Percentiles rank a stretch among this genome's conserved stretches.
phyloP scores from a whole-genome alignment of 1,140 invertebrate genomes.

The Papilio polyxenes region DNA sequence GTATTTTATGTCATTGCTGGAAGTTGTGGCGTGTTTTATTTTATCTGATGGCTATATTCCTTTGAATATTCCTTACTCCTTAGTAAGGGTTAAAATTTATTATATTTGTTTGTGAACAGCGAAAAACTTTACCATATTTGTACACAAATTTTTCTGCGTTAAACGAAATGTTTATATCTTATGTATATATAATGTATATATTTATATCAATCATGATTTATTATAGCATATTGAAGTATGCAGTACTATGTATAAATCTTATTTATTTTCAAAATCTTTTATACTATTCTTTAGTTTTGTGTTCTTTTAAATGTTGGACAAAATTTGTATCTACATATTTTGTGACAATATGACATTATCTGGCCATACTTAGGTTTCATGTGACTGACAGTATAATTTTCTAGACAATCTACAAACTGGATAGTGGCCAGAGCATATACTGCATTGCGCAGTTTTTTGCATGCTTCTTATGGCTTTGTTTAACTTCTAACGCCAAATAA shows the following conservation, averaged over 20 bases:
- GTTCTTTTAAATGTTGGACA: not conserved
- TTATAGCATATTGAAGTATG: not conserved
- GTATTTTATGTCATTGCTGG: conserved; percentile 38
- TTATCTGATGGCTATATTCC: conserved; percentile 41
- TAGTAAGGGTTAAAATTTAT: conserved; percentile 45
- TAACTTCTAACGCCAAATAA: not conserved
- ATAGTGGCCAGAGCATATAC: conserved; percentile 66
- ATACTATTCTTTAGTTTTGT: not conserved
- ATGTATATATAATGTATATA: too few species aligned
- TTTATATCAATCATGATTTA: not conserved
- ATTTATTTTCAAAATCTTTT: not conserved
- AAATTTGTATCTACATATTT: not conserved
- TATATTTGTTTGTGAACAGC: conserved; percentile 31
- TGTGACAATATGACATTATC: conserved; percentile 37
- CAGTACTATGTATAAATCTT: not conserved
- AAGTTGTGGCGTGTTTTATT: conserved; percentile 41
- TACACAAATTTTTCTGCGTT: too few species aligned
- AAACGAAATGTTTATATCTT: too few species aligned
- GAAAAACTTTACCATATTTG: too few species aligned
- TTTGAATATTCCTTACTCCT: conserved; percentile 17
- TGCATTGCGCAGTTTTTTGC: conserved; percentile 59
- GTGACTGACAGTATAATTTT: conserved; percentile 71
- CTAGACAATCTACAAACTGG: conserved; percentile 74
- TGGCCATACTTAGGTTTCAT: conserved; percentile 52
- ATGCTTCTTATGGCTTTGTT: not conserved